A percentile compares a stretch with the other conserved stretches of the same genome.
Conservation (phyloP, 64 coral and sea anemone species). For the Anthopleura sola region DNA sequence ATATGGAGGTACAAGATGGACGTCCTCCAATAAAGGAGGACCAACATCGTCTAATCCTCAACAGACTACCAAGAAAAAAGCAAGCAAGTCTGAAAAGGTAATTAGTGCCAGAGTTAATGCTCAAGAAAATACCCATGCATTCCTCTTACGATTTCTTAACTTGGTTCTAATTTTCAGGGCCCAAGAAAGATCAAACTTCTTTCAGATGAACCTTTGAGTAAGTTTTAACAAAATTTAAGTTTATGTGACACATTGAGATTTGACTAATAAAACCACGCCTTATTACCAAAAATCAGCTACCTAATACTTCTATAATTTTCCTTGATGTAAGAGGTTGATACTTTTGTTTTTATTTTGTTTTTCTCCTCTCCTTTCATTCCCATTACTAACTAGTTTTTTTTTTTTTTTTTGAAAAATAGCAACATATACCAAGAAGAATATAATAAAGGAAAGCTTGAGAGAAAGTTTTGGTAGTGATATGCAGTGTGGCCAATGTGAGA, state of each 20-base stretch:
- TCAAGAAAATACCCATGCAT: no score
- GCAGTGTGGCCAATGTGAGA: constrained; percentile 91
- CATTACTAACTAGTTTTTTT: background rate
- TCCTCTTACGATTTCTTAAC: no score
- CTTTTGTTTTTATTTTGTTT: no score
- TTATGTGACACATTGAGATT: no score
- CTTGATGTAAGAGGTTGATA: no score
- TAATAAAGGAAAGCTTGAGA: constrained; percentile 23
- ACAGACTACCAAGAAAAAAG: constrained; percentile 66
- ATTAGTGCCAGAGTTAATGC: background rate
- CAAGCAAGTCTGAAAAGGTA: constrained; percentile 62
- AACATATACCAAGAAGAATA: constrained; percentile 34
- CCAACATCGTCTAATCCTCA: constrained; percentile 26
- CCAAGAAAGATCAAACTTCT: constrained; percentile 85
- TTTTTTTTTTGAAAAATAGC: constrained; percentile 9
- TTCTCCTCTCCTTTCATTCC: background rate
- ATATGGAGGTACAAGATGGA: constrained; percentile 79
- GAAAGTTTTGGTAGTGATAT: constrained; percentile 6
- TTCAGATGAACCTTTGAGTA: constrained; percentile 88
- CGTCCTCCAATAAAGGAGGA: constrained; percentile 59
- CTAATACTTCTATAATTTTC: no score
- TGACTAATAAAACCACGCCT: no score
- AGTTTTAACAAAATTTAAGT: no score
- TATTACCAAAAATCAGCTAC: no score
- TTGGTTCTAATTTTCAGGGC: constrained; percentile 13